Evolutionary conservation across 2,888 invertebrate species (phyloP), one percentile per base, ranked within the genome.

Genomic region (Tetheella fluctuosa): DNA sequence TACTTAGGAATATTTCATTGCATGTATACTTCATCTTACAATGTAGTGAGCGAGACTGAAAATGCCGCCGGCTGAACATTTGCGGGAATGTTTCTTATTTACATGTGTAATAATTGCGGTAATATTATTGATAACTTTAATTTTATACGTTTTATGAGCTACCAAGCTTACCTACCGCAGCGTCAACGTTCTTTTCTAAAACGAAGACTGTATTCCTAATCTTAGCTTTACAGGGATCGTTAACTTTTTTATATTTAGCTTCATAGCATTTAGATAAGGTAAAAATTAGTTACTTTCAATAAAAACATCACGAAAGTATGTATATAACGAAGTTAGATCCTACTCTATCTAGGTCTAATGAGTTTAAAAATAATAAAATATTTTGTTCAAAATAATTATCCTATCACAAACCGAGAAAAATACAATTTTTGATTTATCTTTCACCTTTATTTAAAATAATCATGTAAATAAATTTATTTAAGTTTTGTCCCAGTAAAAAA

Each of bases 11-110:
- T 59, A 76, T 78, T 76, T 79, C 71, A 81, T 82, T 78, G 70
- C 69, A 67, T 79, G 78, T 81, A 82, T 84, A 80, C 80, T 80
- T 76, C 71, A 80, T 65, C 72, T 74, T 83, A 89, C 89, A 88
- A 80, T 83, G 88, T 89, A 83, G 76, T 69, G 70, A 77, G 76
- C 75, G 79, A 75, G 79, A 82, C 71, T 74, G 68, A 62, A 77
- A 85, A 83, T 79, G 73, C 71, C 74, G 69, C 64, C 64, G 64
- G 69, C 73, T 64, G 61, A 68, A 73, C 72, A 76, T 80, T 80
- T 77, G 74, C 78, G 64, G 69, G 64, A 71, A 73, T 75, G 68
- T 75, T 73, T 74, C 73, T 76, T 77, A 73, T 67, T 62, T 60
- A 59, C 56, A 58, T 34, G 55, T 55, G 34, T 23, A 23, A 55